Base-by-base conservation (phyloP, 2,888 invertebrate genomes). In the Neelides folsomi region DNA sequence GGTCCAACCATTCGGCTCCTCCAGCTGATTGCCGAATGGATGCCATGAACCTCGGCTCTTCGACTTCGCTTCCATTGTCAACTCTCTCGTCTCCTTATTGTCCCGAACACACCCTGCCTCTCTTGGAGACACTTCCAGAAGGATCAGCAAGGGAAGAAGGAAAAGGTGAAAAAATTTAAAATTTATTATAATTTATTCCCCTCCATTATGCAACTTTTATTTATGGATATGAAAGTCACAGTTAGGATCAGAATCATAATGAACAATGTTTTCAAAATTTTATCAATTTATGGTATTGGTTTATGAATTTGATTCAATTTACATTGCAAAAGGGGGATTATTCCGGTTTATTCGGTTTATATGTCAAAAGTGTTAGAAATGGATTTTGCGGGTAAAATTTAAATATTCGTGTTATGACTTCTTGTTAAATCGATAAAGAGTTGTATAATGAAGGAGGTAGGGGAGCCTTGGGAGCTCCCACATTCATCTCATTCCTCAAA, bases 1-100 rank as follows among this genome's bases (percentile, higher is more conserved):
- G 87, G 59, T 86, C 86, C 52, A 85, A 85, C 66, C 85, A 86
- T 73, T 83, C 83, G 59, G 83, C 82, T 62, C 79, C 80, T 8
- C 69, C 64, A 19, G 59, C 61, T 50, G 67, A 67, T 34, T 54
- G 56, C 55, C 57, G 64, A 13, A 47, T 66, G 41, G 66, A 54
- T 69, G 66, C 73, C 69, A 64, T 70, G 66, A 65, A 73, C 65
- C 68, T 74, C 60, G 77, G 67, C 74, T 74, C 64, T n/a, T 64
- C 61, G 12, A 57, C 60, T 34, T 64, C 64, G 6, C 49, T 63
- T 34, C 62, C 64, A 16, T 43, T 63, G 38, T 63, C 62, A 41
- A 61, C 77, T n/a, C 66, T 72, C 37, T 77, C 77, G 53, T 72
- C 73, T 54, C 72, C 73, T 35, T 75, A 73, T 62, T 72, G 73